Conservation (phyloP, 2,888 invertebrate species). For the Diaprepes abbreviatus region DNA sequence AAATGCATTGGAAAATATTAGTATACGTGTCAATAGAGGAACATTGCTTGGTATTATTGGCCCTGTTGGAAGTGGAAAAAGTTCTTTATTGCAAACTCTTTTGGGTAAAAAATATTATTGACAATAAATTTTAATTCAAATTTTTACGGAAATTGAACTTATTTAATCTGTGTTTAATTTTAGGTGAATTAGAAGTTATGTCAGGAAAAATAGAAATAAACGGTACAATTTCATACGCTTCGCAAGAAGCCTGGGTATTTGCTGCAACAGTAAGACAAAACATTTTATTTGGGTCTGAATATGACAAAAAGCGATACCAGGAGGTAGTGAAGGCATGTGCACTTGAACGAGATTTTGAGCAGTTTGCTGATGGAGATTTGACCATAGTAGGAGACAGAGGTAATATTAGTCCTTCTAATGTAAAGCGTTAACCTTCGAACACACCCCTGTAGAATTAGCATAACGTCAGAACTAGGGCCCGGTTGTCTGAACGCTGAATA, state of each 20-base stretch:
- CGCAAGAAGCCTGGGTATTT: constrained; percentile 90
- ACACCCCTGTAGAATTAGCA: too few species aligned
- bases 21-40: constrained; percentile 58
- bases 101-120: constrained; percentile 66
- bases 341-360: constrained; percentile 80
- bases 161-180: too few species aligned
- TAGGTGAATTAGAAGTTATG: constrained; percentile 73
- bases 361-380: constrained; percentile 78
- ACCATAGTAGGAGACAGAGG: constrained; percentile 85
- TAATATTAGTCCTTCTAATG: too few species aligned
- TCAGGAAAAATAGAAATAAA: constrained; percentile 75
- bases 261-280: constrained; percentile 85
- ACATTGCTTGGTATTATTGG: constrained; percentile 71
- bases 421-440: too few species aligned
- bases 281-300: constrained; percentile 84
- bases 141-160: too few species aligned
- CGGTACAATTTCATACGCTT: constrained; percentile 80
- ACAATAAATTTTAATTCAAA: too few species aligned
- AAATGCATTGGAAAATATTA: constrained; percentile 61
- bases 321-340: constrained; percentile 77
- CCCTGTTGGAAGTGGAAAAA: constrained; percentile 75
- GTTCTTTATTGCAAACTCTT: constrained; percentile 79
- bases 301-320: constrained; percentile 73
- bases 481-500: too few species aligned
- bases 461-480: too few species aligned